Evolutionary conservation across 1,140 invertebrate species (phyloP), one percentile per base, ranked within the genome.

Genomic region (Brachionus rotundiformis): DNA sequence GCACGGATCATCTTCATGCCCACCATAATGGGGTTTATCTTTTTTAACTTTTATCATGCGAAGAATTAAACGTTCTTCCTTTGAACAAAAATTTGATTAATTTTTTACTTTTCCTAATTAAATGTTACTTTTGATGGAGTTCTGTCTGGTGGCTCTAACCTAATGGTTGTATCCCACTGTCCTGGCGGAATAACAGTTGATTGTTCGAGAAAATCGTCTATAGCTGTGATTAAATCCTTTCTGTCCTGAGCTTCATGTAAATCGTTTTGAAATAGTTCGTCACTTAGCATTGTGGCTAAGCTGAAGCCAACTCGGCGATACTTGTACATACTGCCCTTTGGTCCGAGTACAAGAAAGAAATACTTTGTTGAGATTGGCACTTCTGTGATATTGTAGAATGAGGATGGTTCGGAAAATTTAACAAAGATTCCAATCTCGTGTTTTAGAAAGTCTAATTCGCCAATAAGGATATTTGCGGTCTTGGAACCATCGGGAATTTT

Each of bases 401-500:
- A 31, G n/a, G 31, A 39, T 10, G 94, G 93, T 83, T 94, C 92
- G 85, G 92, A 93, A 10, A 99, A 90, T 73, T 97, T 91, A 65
- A 98, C 92, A 87, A 99, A 98, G 7, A 93, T 95, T 81, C 94
- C 94, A 25, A 86, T 82, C 59, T 98, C 87, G 0, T 94, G 92
- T 85, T 94, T 93, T 25, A 99, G 90, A 87, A 98, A 98, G 86
- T 98, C 95, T 3, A 98, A 93, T 89, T 98, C 96, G 7, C 97
- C 97, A 1, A 99, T 95, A 7, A 99, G 89, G 84, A 99, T 96
- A 87, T 98, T 98, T 3, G 94, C 94, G 1, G 96, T 95, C 88
- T 99, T 96, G 0, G 95, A 93, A n/a, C 95, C 96, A 0, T 91
- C 91, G n/a, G 96, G 96, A 85, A 99, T 95, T 90, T 98, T 98